Evolutionary conservation across 2,888 invertebrate genomes (phyloP), one percentile per base, ranked within the genome.

Genomic region (Lasiommata megera): DNA sequence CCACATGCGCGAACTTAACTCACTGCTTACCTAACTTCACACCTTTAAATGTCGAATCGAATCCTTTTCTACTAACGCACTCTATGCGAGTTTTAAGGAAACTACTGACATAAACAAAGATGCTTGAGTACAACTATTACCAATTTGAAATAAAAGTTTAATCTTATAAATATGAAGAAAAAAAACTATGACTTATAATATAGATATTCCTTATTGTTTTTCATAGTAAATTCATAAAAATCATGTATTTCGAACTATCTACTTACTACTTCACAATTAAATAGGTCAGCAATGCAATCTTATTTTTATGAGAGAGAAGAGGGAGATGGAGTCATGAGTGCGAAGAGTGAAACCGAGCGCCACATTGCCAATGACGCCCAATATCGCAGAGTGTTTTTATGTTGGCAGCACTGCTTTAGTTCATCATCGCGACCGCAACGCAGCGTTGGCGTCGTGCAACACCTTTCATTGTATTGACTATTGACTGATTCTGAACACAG

Each of bases 391-490:
- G 84, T 84, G 70, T 67, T 63, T 67, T 76, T 72, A 80, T 72
- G 87, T 86, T 90, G 91, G 91, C 72, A 85, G 71, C 71, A 64
- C 75, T 81, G 84, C 63, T 63, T 85, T 89, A 90, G 91, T 91
- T 90, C 85, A 82, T 86, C 84, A 89, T 91, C 88, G 92, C 89
- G 89, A 82, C 91, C 91, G 88, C 89, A 81, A 76, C 85, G 89
- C 67, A 85, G 91, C 88, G 92, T 92, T 93, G 88, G 90, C 88
- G 90, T 92, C 92, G 92, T 92, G 92, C 92, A 92, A 93, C 93
- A 93, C 93, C 93, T 93, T 93, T 93, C 93, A 93, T 93, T 93
- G 93, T 93, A 93, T 93, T 93, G 93, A 93, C 93, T 93, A 93
- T 93, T 93, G 93, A 93, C 93, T 93, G 92, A 92, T 88, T 92